Evolutionary conservation across 2,797 vertebrate species (phyloP).

Genomic region (Caiman crocodilus): DNA sequence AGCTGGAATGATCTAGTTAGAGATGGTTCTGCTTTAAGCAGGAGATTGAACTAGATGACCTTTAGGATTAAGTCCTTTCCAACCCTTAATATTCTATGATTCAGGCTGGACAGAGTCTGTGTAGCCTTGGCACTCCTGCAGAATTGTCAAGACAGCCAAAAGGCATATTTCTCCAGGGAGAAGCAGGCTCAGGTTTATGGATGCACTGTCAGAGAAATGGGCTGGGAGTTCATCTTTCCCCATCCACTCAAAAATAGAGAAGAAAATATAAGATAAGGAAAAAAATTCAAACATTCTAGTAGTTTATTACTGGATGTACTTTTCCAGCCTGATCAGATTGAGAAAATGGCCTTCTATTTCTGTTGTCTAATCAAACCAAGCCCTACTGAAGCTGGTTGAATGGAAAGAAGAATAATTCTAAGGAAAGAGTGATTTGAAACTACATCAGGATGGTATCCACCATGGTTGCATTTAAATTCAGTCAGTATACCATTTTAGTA

Average conservation of each 20-base stretch:
- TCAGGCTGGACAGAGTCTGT: background rate
- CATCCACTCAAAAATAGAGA: background rate
- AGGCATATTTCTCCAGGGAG: background rate
- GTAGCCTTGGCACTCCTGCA: accelerated
- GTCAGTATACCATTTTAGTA: no score
- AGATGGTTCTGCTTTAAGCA: no score
- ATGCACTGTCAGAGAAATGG: background rate
- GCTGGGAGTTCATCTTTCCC: background rate
- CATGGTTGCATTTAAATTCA: no score
- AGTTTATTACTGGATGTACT: background rate
- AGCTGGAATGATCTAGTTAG: no score
- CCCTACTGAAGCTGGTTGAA: background rate
- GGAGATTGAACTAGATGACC: no score
- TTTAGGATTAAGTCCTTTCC: no score
- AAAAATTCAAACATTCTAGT: background rate
- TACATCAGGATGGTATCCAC: background rate
- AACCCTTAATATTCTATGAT: background rate
- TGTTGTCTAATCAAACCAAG: background rate
- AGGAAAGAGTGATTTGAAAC: background rate
- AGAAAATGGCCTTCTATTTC: background rate
- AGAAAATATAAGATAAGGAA: background rate
- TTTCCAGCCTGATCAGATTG: background rate
- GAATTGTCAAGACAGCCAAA: background rate
- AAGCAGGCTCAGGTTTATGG: background rate
- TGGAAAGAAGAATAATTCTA: background rate